phyloP scores from a whole-genome alignment of 1,140 invertebrate species.

The Pteromalus puparum region DNA sequence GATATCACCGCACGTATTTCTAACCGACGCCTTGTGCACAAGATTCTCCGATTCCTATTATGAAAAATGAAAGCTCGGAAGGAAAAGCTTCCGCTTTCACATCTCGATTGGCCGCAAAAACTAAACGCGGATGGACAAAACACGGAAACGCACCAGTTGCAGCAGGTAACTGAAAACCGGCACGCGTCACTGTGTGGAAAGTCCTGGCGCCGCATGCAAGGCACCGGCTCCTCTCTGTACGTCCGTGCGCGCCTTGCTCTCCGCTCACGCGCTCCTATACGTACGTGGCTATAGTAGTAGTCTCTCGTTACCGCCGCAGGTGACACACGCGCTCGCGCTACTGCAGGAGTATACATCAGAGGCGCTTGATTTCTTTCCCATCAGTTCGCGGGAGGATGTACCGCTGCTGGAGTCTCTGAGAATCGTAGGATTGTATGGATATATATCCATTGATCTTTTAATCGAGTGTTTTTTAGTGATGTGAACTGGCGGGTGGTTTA shows the following conservation, averaged over 20 bases:
- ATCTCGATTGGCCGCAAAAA: background rate
- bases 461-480: background rate
- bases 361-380: no score
- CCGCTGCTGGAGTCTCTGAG: background rate
- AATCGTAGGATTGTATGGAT: background rate
- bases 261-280: background rate
- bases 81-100: background rate
- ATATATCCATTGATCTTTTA: background rate
- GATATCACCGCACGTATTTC: background rate
- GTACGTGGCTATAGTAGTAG: background rate
- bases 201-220: background rate
- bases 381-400: no score
- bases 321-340: background rate
- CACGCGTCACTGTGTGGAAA: background rate
- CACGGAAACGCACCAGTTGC: background rate
- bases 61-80: background rate
- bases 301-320: background rate
- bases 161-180: background rate
- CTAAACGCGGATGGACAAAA: background rate
- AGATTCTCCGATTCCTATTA: background rate
- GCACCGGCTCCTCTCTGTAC: conserved; percentile 2
- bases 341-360: background rate
- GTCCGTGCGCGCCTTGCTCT: background rate
- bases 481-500: background rate
- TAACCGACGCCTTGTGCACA: background rate